Percentiles rank a stretch among this genome's conserved stretches.
These are phyloP conservation scores for Rattus rattus DNA, from an alignment of 2,113 vertebrate genomes.

Conservation along the genomic window DNA sequence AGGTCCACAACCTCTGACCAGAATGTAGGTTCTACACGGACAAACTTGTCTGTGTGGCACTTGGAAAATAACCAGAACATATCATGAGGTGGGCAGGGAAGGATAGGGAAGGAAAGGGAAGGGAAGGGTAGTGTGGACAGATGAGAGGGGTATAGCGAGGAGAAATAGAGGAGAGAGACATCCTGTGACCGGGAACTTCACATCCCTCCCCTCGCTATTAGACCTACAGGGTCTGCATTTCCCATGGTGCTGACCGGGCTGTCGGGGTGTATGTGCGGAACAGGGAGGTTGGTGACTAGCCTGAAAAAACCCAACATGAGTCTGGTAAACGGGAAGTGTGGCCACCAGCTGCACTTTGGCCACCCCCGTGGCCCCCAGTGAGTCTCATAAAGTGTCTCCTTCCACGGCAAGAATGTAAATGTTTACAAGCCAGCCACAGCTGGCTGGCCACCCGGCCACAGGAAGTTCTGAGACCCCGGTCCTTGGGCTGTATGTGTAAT, in stretches of 20 bases:
- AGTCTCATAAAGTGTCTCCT: neutral
- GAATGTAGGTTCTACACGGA: neutral
- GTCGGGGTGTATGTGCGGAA: rapidly evolving
- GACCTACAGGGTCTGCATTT: rapidly evolving
- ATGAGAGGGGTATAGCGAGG: neutral
- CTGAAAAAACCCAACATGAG: neutral
- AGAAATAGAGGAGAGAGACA: neutral
- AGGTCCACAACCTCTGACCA: neutral
- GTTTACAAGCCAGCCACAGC: neutral
- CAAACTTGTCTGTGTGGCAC: neutral
- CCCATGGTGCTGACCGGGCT: neutral
- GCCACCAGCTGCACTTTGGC: neutral
- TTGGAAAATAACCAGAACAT: neutral
- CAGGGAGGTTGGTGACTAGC: neutral
- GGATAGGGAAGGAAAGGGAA: rapidly evolving
- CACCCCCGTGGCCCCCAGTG: neutral
- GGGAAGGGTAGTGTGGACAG: rapidly evolving
- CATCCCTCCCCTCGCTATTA: neutral
- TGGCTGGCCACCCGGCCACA: neutral
- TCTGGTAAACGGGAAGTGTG: neutral
- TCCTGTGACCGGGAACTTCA: neutral
- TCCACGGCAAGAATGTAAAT: conserved; percentile 5
- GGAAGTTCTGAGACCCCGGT: neutral
- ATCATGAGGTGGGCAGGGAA: too few relatives aligned
- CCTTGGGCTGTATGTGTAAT: neutral